Percentiles rank a stretch among this genome's conserved stretches.
Conservation (phyloP, 1,140 invertebrate species). For the Panulirus ornatus region DNA sequence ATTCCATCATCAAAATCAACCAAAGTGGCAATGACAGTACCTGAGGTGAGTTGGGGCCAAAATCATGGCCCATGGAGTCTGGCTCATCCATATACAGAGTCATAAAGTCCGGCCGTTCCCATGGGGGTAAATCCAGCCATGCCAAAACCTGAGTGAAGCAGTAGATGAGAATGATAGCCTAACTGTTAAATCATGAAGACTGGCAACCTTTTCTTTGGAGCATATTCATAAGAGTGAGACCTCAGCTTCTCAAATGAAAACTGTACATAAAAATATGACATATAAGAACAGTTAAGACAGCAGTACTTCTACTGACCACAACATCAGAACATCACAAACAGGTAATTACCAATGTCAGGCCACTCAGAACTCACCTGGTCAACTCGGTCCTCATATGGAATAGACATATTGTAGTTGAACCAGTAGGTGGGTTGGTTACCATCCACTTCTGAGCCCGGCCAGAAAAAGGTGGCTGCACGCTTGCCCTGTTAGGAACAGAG, state of each 20-base stretch:
- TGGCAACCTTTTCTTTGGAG: too few relatives aligned
- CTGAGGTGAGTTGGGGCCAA: conserved; percentile 77
- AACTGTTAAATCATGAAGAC: neutral
- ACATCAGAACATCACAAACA: neutral
- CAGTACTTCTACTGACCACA: too few relatives aligned
- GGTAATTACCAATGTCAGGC: neutral
- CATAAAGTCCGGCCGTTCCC: conserved; percentile 79
- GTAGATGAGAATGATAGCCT: neutral
- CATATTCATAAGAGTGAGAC: too few relatives aligned
- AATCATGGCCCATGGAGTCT: conserved; percentile 81
- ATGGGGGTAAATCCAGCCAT: conserved; percentile 82
- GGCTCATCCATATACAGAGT: conserved; percentile 87
- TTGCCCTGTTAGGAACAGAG: conserved; percentile 73
- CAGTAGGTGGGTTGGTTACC: conserved; percentile 70
- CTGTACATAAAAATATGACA: too few relatives aligned
- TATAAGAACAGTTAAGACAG: too few relatives aligned
- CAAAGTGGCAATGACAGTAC: too few relatives aligned
- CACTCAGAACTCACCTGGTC: conserved; percentile 45
- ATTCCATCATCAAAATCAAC: too few relatives aligned
- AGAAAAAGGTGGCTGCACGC: conserved; percentile 75
- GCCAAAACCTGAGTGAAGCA: conserved; percentile 80
- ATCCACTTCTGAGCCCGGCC: conserved; percentile 76
- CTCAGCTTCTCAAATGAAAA: too few relatives aligned
- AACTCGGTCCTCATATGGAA: conserved; percentile 81
- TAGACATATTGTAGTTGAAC: conserved; percentile 77